These are phyloP conservation scores for Apis cerana DNA, from an alignment of 1,140 invertebrate genomes.

Conservation along the genomic window DNA sequence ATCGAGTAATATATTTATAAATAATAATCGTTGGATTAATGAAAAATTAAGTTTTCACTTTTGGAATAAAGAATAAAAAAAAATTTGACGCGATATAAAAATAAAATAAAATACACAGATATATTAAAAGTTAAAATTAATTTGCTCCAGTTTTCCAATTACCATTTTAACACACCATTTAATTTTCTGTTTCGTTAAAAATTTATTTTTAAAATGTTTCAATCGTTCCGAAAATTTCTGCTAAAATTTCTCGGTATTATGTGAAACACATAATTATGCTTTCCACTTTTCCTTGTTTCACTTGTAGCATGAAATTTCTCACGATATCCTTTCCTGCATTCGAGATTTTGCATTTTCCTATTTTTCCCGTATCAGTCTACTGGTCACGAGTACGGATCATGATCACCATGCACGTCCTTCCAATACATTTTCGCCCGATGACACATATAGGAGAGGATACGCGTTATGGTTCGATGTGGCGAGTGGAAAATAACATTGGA, in stretches of 20 bases:
- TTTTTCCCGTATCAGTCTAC: too few relatives aligned
- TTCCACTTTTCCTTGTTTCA: not conserved
- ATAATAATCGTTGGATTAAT: not conserved
- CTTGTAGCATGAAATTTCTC: not conserved
- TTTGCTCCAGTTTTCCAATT: too few relatives aligned
- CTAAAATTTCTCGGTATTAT: not conserved
- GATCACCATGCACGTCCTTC: not conserved
- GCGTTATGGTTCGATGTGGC: not conserved
- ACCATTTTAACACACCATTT: too few relatives aligned
- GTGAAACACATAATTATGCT: not conserved
- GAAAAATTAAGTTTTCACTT: not conserved
- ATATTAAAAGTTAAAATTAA: too few relatives aligned
- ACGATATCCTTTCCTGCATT: not conserved
- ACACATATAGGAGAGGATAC: not conserved
- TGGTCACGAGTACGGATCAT: not conserved
- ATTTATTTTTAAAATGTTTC: too few relatives aligned
- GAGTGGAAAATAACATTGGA: conserved; percentile 21
- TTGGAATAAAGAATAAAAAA: not conserved
- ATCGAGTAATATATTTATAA: not conserved
- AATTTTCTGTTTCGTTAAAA: too few relatives aligned
- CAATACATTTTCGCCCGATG: not conserved
- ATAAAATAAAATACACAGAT: too few relatives aligned
- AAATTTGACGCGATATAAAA: too few relatives aligned
- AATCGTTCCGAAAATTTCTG: too few relatives aligned
- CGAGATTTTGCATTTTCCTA: too few relatives aligned